A percentile compares a stretch with the other conserved stretches of the same genome.
Evolutionary conservation across 2,113 vertebrate species (phyloP).

Genomic region (Catagonus wagneri): DNA sequence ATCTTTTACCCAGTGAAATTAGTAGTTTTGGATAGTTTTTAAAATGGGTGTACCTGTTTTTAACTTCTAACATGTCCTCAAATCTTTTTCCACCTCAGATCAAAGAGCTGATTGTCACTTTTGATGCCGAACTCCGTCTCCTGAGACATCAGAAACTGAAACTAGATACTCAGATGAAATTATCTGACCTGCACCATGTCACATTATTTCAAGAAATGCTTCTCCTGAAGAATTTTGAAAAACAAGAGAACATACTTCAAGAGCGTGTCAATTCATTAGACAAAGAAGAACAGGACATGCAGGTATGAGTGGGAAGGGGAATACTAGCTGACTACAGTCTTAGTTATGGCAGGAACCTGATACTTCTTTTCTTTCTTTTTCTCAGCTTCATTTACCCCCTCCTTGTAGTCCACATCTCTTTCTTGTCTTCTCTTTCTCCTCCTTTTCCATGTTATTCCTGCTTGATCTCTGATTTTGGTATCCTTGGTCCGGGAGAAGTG

Average conservation of each 20-base stretch:
- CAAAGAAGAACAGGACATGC: constrained; percentile 86
- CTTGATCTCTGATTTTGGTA: background rate
- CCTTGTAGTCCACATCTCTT: background rate
- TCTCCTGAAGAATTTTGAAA: constrained; percentile 92
- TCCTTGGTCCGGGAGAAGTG: background rate
- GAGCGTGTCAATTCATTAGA: constrained; percentile 85
- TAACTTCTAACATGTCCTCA: background rate
- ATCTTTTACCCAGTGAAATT: background rate
- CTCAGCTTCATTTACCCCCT: background rate
- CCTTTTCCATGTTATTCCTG: background rate
- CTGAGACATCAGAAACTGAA: constrained; percentile 91
- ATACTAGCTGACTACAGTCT: too few relatives aligned
- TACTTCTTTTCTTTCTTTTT: background rate
- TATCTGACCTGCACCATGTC: constrained; percentile 89
- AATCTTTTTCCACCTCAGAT: constrained; percentile 86
- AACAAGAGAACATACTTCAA: constrained; percentile 91
- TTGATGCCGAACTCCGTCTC: constrained; percentile 92
- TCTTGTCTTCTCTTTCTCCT: background rate
- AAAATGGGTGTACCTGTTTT: constrained; percentile 21
- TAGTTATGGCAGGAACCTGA: background rate
- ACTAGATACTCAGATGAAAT: constrained; percentile 92
- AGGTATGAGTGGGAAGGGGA: constrained; percentile 75
- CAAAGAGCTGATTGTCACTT: constrained; percentile 86
- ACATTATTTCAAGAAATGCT: constrained; percentile 93
- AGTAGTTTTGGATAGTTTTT: background rate